Evolutionary conservation across 2,888 invertebrate genomes (phyloP).

Genomic region (Artemia sinica): DNA sequence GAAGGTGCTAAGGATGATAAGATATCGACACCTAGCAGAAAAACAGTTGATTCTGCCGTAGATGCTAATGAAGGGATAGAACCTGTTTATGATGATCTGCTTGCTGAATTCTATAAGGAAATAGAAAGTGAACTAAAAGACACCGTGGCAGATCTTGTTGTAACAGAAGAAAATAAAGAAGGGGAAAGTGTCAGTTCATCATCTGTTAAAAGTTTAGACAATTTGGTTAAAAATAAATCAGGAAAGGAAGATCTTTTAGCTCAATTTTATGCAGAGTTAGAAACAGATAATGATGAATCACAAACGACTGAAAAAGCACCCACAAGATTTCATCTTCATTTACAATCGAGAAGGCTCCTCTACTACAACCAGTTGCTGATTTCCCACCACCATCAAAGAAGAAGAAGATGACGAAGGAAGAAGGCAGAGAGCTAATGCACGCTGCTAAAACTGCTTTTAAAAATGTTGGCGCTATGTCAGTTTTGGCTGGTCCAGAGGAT

Average conservation of each 20-base stretch:
- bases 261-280: background rate
- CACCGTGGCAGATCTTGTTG: background rate
- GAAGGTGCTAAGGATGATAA: background rate
- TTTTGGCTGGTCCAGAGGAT: background rate
- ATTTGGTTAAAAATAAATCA: too few relatives aligned
- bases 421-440: background rate
- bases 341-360: background rate
- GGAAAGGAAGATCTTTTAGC: background rate
- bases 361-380: background rate
- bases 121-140: background rate
- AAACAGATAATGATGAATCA: background rate
- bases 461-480: background rate
- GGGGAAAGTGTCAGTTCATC: background rate
- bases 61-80: background rate
- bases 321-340: background rate
- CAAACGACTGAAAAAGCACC: background rate
- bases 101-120: background rate
- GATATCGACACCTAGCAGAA: background rate
- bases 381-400: background rate
- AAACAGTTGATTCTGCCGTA: background rate
- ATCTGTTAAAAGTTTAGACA: background rate
- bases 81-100: slow-evolving; percentile 8
- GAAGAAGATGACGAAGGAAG: background rate
- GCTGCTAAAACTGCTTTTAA: background rate
- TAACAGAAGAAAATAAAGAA: background rate